Conservation (phyloP, 1,140 invertebrate genomes). For the Drosophila funebris region DNA sequence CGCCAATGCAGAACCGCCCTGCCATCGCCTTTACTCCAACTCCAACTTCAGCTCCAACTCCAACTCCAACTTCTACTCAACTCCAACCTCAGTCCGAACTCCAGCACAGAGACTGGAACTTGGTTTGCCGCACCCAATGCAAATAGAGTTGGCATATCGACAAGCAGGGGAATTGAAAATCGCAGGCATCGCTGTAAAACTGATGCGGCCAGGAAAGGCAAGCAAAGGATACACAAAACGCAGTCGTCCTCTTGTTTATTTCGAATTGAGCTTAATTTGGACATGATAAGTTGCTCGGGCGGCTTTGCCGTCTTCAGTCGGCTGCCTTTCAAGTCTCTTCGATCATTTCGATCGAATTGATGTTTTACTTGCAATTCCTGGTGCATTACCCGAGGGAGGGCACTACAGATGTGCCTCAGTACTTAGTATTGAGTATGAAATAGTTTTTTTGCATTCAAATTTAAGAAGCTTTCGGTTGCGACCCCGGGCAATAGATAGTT, state of each 20-base stretch:
- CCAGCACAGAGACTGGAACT: neutral
- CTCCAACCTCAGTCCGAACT: no score
- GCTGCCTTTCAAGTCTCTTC: slow-evolving; percentile 51
- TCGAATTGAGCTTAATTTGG: slow-evolving; percentile 78
- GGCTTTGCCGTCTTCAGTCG: slow-evolving; percentile 45
- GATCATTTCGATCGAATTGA: slow-evolving; percentile 48
- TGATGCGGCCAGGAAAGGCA: slow-evolving; percentile 10
- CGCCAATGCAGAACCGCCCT: slow-evolving; percentile 21
- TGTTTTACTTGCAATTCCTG: slow-evolving; percentile 56
- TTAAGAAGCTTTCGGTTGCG: no score
- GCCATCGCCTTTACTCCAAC: slow-evolving; percentile 2
- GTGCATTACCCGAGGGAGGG: neutral
- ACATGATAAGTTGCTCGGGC: slow-evolving; percentile 72
- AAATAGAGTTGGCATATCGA: slow-evolving; percentile 65
- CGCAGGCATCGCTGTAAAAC: slow-evolving; percentile 11
- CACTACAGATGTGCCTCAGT: no score
- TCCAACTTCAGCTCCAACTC: slow-evolving; percentile 3
- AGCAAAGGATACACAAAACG: slow-evolving; percentile 5
- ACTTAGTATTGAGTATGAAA: no score
- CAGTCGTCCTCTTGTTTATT: slow-evolving; percentile 67
- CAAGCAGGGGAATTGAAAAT: slow-evolving; percentile 28
- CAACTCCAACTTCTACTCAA: neutral
- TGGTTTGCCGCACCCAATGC: slow-evolving; percentile 38
- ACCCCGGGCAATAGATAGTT: no score
- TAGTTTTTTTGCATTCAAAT: no score